Percentiles rank a stretch among this genome's conserved stretches.
phyloP scores from a whole-genome alignment of 2,888 invertebrate species.

The Hirtodrosophila confusa region DNA sequence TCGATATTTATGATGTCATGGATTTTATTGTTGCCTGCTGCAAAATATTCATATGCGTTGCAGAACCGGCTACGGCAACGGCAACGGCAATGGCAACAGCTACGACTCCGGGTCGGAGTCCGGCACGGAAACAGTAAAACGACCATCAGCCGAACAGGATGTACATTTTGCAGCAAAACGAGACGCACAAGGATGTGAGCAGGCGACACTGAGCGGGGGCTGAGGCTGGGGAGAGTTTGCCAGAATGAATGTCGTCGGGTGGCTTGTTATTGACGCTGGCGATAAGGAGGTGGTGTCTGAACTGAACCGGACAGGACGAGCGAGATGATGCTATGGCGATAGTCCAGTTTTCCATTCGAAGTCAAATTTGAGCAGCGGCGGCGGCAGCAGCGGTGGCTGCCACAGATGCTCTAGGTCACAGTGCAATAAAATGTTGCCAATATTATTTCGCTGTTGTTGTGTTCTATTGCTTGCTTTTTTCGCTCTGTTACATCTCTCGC shows the following conservation, averaged over 20 bases:
- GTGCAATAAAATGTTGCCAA: conserved; percentile 81
- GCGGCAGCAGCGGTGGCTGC: conserved; percentile 33
- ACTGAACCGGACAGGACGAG: conserved; percentile 12
- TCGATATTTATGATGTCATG: conserved; percentile 82
- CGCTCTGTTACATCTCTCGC: not conserved
- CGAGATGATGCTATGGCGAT: conserved; percentile 61
- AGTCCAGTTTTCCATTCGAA: conserved; percentile 42
- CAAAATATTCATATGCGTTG: conserved; percentile 79
- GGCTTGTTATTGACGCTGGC: conserved; percentile 72
- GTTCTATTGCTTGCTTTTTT: conserved; percentile 64
- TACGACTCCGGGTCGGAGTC: conserved; percentile 12
- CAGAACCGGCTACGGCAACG: conserved; percentile 30
- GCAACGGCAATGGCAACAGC: conserved; percentile 21
- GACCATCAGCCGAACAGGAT: conserved; percentile 82
- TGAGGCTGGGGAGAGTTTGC: not conserved
- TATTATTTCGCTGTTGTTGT: conserved; percentile 73
- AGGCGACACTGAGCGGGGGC: conserved; percentile 1
- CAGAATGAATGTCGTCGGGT: conserved; percentile 53
- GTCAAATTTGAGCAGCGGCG: conserved; percentile 73
- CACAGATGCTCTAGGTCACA: conserved; percentile 74
- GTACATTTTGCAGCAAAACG: conserved; percentile 79
- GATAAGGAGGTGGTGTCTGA: conserved; percentile 68
- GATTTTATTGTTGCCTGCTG: conserved; percentile 83
- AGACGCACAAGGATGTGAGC: conserved; percentile 65
- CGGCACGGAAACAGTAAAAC: conserved; percentile 80